Conservation (phyloP, 2,797 vertebrate species). For the Silurus aristotelis region DNA sequence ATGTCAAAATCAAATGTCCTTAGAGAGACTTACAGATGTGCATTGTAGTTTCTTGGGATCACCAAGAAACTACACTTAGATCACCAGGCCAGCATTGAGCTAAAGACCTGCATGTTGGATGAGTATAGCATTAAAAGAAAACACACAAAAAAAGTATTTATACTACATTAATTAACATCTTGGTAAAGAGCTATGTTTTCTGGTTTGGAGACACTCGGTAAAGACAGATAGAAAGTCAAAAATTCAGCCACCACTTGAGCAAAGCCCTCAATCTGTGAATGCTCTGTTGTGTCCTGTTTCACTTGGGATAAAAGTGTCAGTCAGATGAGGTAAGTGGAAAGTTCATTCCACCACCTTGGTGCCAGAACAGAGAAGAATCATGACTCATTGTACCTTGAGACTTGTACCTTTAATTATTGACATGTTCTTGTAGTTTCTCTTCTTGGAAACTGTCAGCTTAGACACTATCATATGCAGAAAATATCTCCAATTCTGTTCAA, state of each 20-base stretch:
- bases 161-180: background rate
- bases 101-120: background rate
- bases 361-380: background rate
- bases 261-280: background rate
- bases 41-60: too few relatives aligned
- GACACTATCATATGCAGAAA: background rate
- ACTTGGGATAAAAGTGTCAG: conserved; percentile 8
- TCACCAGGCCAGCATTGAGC: background rate
- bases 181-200: too few relatives aligned
- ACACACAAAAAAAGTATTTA: background rate
- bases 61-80: too few relatives aligned
- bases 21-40: too few relatives aligned
- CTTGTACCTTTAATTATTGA: conserved; percentile 25
- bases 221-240: background rate
- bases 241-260: background rate
- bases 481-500: too few relatives aligned
- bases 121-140: background rate
- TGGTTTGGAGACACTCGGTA: background rate
- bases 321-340: background rate
- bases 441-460: background rate
- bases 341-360: background rate
- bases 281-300: background rate
- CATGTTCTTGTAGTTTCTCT: conserved; percentile 7
- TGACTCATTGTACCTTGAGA: conserved; percentile 26
- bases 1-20: too few relatives aligned